Conservation (phyloP, 2,888 invertebrate species). For the Agrypnus murinus region DNA sequence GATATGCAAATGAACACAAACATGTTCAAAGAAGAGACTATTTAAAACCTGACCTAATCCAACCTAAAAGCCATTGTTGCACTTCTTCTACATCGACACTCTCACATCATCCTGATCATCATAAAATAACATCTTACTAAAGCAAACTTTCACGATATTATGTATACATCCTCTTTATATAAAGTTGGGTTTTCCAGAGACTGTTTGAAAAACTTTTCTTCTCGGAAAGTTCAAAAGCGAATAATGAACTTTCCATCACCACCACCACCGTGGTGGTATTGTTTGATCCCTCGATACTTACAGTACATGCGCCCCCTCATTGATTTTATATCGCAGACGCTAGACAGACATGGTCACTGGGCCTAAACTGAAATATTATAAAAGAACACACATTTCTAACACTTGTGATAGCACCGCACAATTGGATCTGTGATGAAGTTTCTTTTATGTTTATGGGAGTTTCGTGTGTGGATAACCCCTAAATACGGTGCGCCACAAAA, state of each 20-base stretch:
- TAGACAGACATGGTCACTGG: constrained; percentile 67
- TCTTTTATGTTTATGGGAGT: constrained; percentile 41
- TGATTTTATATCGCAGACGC: constrained; percentile 68
- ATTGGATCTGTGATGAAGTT: constrained; percentile 55
- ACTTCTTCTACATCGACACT: neutral
- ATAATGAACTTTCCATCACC: constrained; percentile 2
- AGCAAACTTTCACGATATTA: neutral
- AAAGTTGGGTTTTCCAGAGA: neutral
- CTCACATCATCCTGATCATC: too few species aligned
- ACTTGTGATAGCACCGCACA: constrained; percentile 41
- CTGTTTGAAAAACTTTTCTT: neutral
- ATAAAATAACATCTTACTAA: neutral
- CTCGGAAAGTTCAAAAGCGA: neutral
- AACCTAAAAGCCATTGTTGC: neutral
- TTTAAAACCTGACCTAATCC: constrained; percentile 6
- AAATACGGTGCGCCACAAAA: constrained; percentile 1
- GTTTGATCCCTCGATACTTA: constrained; percentile 51
- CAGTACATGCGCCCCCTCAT: constrained; percentile 70
- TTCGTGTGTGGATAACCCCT: constrained; percentile 37
- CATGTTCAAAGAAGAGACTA: neutral
- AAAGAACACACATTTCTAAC: constrained; percentile 50
- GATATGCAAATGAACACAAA: constrained; percentile 1
- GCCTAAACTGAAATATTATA: constrained; percentile 64
- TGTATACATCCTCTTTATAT: neutral
- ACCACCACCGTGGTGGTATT: constrained; percentile 62